These are phyloP conservation scores for Norana najaformis DNA, from an alignment of 2,888 invertebrate species.

Conservation along the genomic window DNA sequence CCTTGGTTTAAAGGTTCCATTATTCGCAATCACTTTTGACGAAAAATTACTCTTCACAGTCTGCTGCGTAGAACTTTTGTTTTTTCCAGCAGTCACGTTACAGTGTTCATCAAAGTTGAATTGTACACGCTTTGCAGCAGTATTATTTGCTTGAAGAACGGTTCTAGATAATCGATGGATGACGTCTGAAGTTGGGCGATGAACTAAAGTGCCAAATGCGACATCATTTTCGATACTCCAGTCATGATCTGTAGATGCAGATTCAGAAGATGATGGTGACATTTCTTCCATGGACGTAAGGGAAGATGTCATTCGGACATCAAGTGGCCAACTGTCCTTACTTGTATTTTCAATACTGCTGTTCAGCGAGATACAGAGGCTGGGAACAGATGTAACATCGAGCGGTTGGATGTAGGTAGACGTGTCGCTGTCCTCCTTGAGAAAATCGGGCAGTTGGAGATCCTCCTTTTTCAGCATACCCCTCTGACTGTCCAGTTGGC, in stretches of 20 bases:
- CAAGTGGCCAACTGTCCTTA: background rate
- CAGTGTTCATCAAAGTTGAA: background rate
- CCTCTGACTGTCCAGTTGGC: constrained; percentile 38
- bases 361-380: background rate
- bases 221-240: background rate
- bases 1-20: background rate
- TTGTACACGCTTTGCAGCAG: background rate
- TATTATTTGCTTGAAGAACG: background rate
- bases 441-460: constrained; percentile 37
- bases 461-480: constrained; percentile 27
- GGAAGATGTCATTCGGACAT: background rate
- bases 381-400: background rate
- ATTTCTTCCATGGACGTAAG: background rate
- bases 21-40: background rate
- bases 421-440: background rate
- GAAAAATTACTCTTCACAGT: background rate
- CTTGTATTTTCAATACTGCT: background rate
- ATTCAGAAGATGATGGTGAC: background rate
- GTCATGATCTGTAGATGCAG: background rate
- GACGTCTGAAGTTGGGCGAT: background rate
- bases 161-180: background rate
- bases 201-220: background rate
- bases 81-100: background rate
- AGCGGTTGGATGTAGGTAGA: background rate
- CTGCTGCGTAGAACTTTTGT: background rate